These are phyloP conservation scores for Micromesistius poutassou DNA, from an alignment of 2,797 vertebrate species.

Conservation along the genomic window DNA sequence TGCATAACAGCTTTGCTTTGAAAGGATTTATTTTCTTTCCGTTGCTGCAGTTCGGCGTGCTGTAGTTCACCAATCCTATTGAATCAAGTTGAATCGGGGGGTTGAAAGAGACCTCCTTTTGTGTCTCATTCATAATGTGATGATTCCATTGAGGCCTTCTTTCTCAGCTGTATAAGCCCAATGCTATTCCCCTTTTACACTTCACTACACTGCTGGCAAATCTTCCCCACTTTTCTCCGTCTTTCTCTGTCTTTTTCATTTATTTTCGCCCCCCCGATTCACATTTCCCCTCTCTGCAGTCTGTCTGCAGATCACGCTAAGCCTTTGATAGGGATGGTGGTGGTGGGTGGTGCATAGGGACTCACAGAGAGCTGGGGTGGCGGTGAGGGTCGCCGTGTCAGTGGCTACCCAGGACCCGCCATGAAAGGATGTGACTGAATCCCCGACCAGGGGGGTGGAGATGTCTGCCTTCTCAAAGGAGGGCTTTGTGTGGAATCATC, in stretches of 20 bases:
- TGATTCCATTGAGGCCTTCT: constrained; percentile 38
- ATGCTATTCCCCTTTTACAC: constrained; percentile 39
- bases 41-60: constrained; percentile 8
- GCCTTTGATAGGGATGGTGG: constrained; percentile 64
- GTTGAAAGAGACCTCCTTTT: constrained; percentile 32
- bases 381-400: constrained; percentile 47
- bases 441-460: constrained; percentile 35
- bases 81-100: constrained; percentile 23
- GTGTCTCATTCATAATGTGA: constrained; percentile 43
- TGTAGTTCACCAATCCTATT: constrained; percentile 25
- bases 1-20: constrained; percentile 19
- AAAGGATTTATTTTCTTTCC: constrained; percentile 21
- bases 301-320: constrained; percentile 59
- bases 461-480: constrained; percentile 49
- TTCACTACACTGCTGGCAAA: constrained; percentile 32
- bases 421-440: constrained; percentile 55
- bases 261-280: constrained; percentile 29
- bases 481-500: constrained; percentile 54
- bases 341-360: constrained; percentile 24
- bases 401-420: constrained; percentile 42
- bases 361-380: constrained; percentile 20
- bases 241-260: constrained; percentile 24
- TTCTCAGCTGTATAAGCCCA: constrained; percentile 25
- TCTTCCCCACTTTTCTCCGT: constrained; percentile 16
- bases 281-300: constrained; percentile 45